Evolutionary conservation across 2,113 vertebrate genomes (phyloP), one percentile per base, ranked within the genome.

Genomic region (Paraplagusia blochii): DNA sequence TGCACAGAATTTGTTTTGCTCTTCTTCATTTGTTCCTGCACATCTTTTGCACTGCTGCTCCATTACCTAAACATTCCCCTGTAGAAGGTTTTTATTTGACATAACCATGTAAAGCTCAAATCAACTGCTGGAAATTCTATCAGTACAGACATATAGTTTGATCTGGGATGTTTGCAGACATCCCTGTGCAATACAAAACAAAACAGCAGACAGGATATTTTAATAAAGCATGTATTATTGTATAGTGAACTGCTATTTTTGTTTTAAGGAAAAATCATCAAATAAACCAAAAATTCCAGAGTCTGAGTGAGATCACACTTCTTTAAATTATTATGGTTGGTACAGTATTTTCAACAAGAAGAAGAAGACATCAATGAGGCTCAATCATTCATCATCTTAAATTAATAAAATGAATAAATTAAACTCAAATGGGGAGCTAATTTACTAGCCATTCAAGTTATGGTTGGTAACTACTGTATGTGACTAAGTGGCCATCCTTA

Each of bases 211-310:
- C 35, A 19, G 51, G 53, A 29, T 70, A 45, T 76, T 81, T 83
- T 65, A 85, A 85, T 85, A 84, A 87, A 87, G 67, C 75, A 73
- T 87, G 72, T 86, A 55, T 73, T 73, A 58, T 65, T 79, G 47
- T 62, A 70, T 67, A 54, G 56, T 53, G 57, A 55, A 56, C 57
- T 62, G 49, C 47, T 67, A 29, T 72, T 44, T 18, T 62, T 57
- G 22, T 74, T 82, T 69, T 63, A 50, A 78, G 57, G 18, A 45
- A 44, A 49, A 70, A n/a, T n/a, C 29, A 53, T 63, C 36, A 14
- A 58, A 59, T 70, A 11, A 65, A 59, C 35, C 48, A 11, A 29
- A 4, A 4, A 4, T 29, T 6, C 22, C 22, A 29, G 3, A 29
- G 22, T 29, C 22, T 29, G 22, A 29, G 22, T 29, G 22, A 29